A percentile compares a stretch with the other conserved stretches of the same genome.
phyloP scores from a whole-genome alignment of 64 coral and sea anemone genomes.

The Dendronephthya gigantea region DNA sequence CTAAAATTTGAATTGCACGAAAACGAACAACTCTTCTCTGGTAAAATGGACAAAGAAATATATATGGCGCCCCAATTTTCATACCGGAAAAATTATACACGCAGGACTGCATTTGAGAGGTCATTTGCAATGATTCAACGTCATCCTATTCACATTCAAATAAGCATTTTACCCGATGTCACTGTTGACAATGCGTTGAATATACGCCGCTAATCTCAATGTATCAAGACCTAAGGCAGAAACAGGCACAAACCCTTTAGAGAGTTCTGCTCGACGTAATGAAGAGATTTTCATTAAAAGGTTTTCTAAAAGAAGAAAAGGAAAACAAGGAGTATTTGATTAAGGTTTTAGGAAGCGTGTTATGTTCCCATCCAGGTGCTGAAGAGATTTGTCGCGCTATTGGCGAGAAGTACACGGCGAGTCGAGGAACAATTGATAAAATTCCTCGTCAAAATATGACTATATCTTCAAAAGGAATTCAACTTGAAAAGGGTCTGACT shows the following conservation, averaged over 20 bases:
- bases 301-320: not conserved
- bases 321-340: not conserved
- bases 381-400: conserved; percentile 10
- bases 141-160: too few relatives aligned
- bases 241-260: too few relatives aligned
- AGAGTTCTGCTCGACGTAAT: not conserved
- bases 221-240: too few relatives aligned
- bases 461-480: not conserved
- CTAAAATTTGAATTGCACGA: not conserved
- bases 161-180: too few relatives aligned
- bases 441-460: not conserved
- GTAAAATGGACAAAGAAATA: too few relatives aligned
- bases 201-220: too few relatives aligned
- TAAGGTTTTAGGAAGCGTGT: not conserved
- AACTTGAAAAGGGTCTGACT: not conserved
- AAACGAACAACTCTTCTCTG: too few relatives aligned
- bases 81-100: too few relatives aligned
- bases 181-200: too few relatives aligned
- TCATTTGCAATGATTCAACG: too few relatives aligned
- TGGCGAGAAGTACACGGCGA: not conserved
- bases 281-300: not conserved
- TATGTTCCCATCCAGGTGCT: not conserved
- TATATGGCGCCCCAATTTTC: too few relatives aligned
- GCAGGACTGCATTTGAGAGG: too few relatives aligned
- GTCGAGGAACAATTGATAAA: not conserved